A percentile compares a stretch with the other conserved stretches of the same genome.
These are phyloP conservation scores for Danaus melanippus DNA, from an alignment of 1,140 invertebrate species.

Conservation along the genomic window DNA sequence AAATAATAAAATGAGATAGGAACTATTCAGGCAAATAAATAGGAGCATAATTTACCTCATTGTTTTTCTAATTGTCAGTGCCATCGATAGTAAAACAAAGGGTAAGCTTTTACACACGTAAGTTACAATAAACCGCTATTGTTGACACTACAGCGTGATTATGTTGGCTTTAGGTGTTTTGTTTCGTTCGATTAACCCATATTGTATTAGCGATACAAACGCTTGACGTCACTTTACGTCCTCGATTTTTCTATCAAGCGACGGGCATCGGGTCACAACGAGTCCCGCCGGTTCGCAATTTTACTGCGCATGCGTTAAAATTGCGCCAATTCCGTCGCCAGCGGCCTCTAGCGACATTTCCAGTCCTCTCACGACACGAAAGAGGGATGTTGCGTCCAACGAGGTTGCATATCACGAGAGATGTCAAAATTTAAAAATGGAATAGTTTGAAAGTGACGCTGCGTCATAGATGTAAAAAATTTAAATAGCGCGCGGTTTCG, in stretches of 20 bases:
- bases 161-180: constrained; percentile 22
- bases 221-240: constrained; percentile 66
- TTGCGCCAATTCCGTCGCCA: constrained; percentile 66
- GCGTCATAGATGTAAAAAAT: constrained; percentile 7
- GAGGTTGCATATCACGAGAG: constrained; percentile 34
- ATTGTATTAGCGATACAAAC: constrained; percentile 50
- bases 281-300: constrained; percentile 55
- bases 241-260: constrained; percentile 68
- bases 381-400: constrained; percentile 56
- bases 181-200: constrained; percentile 63
- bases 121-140: constrained; percentile 5
- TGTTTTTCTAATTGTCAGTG: constrained; percentile 11
- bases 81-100: constrained; percentile 3
- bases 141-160: constrained; percentile 8
- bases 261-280: constrained; percentile 60
- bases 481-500: constrained; percentile 5
- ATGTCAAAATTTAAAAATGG: constrained; percentile 59
- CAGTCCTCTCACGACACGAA: constrained; percentile 41
- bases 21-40: constrained; percentile 31
- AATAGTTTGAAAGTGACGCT: constrained; percentile 38
- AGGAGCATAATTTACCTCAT: constrained; percentile 23
- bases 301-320: constrained; percentile 58
- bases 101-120: constrained; percentile 5
- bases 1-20: constrained; percentile 33
- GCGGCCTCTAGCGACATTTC: constrained; percentile 60